phyloP scores from a whole-genome alignment of 64 coral and sea anemone species.

The Platygyra sinensis region DNA sequence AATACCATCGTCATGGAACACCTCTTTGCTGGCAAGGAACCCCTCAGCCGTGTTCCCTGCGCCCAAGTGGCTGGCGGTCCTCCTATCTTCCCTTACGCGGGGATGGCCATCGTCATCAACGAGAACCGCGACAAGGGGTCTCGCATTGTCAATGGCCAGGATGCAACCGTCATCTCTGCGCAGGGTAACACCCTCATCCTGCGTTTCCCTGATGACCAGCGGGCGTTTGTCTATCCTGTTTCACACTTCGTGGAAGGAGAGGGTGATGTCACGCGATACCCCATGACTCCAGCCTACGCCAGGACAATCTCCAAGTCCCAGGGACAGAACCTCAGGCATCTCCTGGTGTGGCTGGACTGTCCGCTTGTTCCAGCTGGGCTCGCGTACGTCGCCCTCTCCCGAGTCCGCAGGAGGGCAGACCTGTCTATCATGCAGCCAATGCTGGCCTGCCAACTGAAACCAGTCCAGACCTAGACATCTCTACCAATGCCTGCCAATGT shows the following conservation, averaged over 20 bases:
- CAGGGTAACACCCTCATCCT: too few species aligned
- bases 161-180: too few species aligned
- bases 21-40: too few species aligned
- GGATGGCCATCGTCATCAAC: too few species aligned
- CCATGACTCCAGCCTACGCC: not conserved
- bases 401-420: not conserved
- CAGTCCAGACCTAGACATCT: too few species aligned
- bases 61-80: too few species aligned
- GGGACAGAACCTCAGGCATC: slow-evolving; percentile 20
- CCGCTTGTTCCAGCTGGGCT: not conserved
- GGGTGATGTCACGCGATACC: not conserved
- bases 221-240: not conserved
- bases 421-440: not conserved
- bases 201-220: not conserved
- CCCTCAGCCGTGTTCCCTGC: too few species aligned
- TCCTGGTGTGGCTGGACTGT: slow-evolving; percentile 27
- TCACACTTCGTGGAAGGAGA: not conserved
- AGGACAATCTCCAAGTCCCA: slow-evolving; percentile 50
- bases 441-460: not conserved
- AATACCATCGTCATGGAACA: too few species aligned
- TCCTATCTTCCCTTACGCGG: too few species aligned
- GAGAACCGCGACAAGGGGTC: too few species aligned
- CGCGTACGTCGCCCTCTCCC: not conserved
- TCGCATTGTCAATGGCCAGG: too few species aligned
- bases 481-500: too few species aligned